Evolutionary conservation across 2,888 invertebrate genomes (phyloP).

Genomic region (Dynastes hyllus): DNA sequence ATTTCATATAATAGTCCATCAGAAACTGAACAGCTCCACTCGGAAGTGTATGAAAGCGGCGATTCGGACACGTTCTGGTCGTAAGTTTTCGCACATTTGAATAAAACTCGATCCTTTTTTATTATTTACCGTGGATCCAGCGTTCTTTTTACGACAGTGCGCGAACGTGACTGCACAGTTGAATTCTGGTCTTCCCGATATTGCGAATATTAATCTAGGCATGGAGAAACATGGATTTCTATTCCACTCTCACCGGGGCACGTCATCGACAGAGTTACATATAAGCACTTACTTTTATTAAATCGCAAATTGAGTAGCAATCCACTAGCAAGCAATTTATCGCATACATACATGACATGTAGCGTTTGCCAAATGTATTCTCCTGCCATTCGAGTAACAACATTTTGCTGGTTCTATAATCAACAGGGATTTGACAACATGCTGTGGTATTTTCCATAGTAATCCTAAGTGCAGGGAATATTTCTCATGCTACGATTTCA

Average conservation of each 20-base stretch:
- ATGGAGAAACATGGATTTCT: conserved; percentile 30
- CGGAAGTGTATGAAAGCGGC: conserved; percentile 38
- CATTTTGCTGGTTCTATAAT: no score
- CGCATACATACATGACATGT: no score
- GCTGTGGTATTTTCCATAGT: no score
- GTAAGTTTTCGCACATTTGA: conserved; percentile 47
- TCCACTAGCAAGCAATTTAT: not conserved
- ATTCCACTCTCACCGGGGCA: not conserved
- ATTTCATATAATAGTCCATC: conserved; percentile 46
- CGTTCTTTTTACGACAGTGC: conserved; percentile 46
- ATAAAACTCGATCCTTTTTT: conserved; percentile 47
- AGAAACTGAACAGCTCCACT: conserved; percentile 25
- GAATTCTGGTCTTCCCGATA: conserved; percentile 33
- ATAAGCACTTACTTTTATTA: conserved; percentile 13
- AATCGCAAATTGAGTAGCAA: conserved; percentile 23
- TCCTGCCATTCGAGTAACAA: no score
- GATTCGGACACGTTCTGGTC: conserved; percentile 45
- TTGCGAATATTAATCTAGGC: conserved; percentile 35
- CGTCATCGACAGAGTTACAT: not conserved
- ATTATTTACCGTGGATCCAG: conserved; percentile 43
- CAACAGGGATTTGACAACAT: no score
- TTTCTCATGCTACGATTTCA: no score
- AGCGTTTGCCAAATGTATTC: no score
- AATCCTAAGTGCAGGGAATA: no score
- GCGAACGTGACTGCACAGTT: conserved; percentile 36